These are phyloP conservation scores for Channa maculata DNA, from an alignment of 2,113 vertebrate genomes.

Conservation along the genomic window DNA sequence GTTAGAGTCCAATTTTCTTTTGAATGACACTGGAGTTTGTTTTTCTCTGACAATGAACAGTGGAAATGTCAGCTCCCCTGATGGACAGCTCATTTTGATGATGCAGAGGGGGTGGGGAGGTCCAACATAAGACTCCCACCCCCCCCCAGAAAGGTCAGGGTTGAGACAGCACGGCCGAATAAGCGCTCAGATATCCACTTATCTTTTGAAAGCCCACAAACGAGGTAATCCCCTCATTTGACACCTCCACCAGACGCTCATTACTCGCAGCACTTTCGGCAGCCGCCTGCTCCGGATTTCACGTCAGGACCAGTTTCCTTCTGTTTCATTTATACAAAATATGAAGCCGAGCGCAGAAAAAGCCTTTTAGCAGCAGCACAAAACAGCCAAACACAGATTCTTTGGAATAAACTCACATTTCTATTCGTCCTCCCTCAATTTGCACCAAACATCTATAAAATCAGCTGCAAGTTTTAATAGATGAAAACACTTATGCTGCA, in stretches of 20 bases:
- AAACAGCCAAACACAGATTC: not conserved
- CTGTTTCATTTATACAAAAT: conserved; percentile 47
- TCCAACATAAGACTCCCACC: not conserved
- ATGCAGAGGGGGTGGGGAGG: not conserved
- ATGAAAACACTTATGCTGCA: too few species aligned
- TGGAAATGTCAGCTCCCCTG: conserved; percentile 67
- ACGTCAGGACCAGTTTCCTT: conserved; percentile 52
- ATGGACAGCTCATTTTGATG: conserved; percentile 8
- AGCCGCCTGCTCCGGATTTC: conserved; percentile 29
- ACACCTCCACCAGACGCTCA: conserved; percentile 63
- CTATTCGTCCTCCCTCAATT: not conserved
- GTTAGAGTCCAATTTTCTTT: conserved; percentile 67
- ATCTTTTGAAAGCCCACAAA: conserved; percentile 66
- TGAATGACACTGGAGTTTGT: conserved; percentile 63
- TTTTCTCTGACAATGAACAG: conserved; percentile 23
- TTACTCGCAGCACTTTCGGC: conserved; percentile 45
- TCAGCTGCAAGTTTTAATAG: too few species aligned
- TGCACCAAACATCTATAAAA: not conserved
- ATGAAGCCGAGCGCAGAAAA: conserved; percentile 31
- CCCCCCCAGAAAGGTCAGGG: conserved; percentile 52
- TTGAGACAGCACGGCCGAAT: conserved; percentile 31
- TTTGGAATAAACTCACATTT: not conserved
- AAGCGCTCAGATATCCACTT: conserved; percentile 63
- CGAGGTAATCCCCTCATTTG: conserved; percentile 65
- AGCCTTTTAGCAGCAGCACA: not conserved